phyloP scores from a whole-genome alignment of 2,113 vertebrate species.

The Podocnemis expansa region DNA sequence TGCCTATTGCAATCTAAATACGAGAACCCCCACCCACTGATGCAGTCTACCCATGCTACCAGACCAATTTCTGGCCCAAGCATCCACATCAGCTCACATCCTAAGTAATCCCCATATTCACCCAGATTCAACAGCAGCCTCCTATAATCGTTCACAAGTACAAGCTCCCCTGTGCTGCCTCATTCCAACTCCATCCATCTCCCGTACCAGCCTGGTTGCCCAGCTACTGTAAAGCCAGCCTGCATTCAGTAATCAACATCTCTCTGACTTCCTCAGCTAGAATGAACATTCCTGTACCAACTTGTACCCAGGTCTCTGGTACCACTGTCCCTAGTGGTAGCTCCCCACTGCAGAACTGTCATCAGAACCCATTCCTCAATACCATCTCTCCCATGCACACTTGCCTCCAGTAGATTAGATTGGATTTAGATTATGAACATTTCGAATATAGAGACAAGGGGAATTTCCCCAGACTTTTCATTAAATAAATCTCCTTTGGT shows the following conservation, averaged over 20 bases:
- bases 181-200: not conserved
- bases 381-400: not conserved
- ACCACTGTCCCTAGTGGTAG: not conserved
- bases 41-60: not conserved
- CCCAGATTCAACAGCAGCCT: not conserved
- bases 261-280: not conserved
- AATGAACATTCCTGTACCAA: not conserved
- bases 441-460: not conserved
- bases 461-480: not conserved
- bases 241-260: not conserved
- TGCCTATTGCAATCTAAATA: not conserved
- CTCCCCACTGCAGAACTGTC: not conserved
- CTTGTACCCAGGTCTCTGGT: too few species aligned
- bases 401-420: not conserved
- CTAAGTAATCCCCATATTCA: not conserved
- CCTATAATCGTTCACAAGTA: not conserved
- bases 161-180: not conserved
- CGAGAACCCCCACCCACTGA: not conserved
- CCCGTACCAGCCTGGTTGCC: not conserved
- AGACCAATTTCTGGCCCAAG: not conserved
- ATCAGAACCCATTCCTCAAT: not conserved
- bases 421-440: not conserved
- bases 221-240: not conserved
- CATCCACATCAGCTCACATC: not conserved
- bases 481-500: not conserved